Evolutionary conservation across 1,140 invertebrate genomes (phyloP).

Genomic region (Conopomorpha cramerella): DNA sequence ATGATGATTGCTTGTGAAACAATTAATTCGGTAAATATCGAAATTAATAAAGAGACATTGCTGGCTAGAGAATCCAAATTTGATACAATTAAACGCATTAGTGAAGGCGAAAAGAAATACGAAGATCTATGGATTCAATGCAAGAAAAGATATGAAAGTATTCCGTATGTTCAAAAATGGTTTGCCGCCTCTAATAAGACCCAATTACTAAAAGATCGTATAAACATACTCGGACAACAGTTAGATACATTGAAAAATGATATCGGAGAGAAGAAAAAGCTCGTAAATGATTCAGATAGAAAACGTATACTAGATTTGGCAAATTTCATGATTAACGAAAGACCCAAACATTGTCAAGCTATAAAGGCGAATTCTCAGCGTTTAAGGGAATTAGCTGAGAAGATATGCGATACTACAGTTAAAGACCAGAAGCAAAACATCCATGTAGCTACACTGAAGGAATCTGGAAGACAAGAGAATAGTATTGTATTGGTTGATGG

Average conservation of each 20-base stretch:
- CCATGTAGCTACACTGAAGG: not conserved
- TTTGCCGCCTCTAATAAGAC: slow-evolving; percentile 13
- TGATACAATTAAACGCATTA: slow-evolving; percentile 17
- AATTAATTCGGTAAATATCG: slow-evolving; percentile 28
- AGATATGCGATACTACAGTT: slow-evolving; percentile 10
- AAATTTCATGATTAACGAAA: slow-evolving; percentile 18
- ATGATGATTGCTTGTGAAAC: slow-evolving; percentile 18
- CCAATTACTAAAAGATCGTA: slow-evolving; percentile 12
- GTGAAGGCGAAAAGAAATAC: slow-evolving; percentile 26
- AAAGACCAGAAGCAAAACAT: slow-evolving; percentile 1
- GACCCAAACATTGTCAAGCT: slow-evolving; percentile 12
- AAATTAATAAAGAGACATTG: slow-evolving; percentile 31
- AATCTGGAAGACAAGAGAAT: not conserved
- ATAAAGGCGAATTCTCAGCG: slow-evolving; percentile 11
- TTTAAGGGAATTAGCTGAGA: slow-evolving; percentile 15
- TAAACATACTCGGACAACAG: slow-evolving; percentile 15
- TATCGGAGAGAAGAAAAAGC: slow-evolving; percentile 15
- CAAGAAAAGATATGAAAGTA: slow-evolving; percentile 30
- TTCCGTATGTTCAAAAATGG: slow-evolving; percentile 25
- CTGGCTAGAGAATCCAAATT: slow-evolving; percentile 19
- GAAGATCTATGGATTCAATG: slow-evolving; percentile 26
- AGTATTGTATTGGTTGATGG: not conserved
- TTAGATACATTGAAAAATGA: slow-evolving; percentile 9
- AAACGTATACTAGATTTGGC: slow-evolving; percentile 23
- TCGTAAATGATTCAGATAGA: slow-evolving; percentile 12